phyloP scores from a whole-genome alignment of 2,888 invertebrate genomes.

The Sphaerophoria taeniata region DNA sequence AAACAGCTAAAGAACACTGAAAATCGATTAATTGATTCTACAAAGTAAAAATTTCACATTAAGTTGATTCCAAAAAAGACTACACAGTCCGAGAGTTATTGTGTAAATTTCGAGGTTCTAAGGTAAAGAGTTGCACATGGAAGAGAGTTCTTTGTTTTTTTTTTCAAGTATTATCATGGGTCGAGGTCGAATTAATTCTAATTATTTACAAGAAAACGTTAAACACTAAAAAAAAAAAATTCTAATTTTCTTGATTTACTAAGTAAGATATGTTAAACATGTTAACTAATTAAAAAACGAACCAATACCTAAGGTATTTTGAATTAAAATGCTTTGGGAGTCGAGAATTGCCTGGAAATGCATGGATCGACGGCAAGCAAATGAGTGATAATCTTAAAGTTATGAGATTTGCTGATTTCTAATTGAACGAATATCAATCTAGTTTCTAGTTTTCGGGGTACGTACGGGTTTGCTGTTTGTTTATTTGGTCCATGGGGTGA shows the following conservation, averaged over 20 bases:
- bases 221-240: too few species aligned
- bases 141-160: constrained; percentile 63
- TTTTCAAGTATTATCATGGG: constrained; percentile 28
- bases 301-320: constrained; percentile 48
- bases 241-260: constrained; percentile 35
- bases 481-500: constrained; percentile 63
- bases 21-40: not conserved
- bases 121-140: constrained; percentile 71
- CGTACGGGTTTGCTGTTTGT: constrained; percentile 48
- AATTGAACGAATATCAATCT: constrained; percentile 48
- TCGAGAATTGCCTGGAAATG: constrained; percentile 15
- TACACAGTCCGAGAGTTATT: constrained; percentile 15
- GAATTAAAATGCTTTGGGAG: constrained; percentile 23
- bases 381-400: constrained; percentile 22
- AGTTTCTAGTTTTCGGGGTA: constrained; percentile 34
- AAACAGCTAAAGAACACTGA: not conserved
- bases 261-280: constrained; percentile 68
- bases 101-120: constrained; percentile 50
- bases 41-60: constrained; percentile 13
- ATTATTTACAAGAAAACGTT: constrained; percentile 51
- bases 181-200: constrained; percentile 31
- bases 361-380: constrained; percentile 47
- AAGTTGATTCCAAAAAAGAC: constrained; percentile 20
- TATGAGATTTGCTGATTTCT: constrained; percentile 55
- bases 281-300: constrained; percentile 55